These are phyloP conservation scores for Lordiphosa stackelbergi DNA, from an alignment of 1,140 invertebrate genomes.

Conservation along the genomic window DNA sequence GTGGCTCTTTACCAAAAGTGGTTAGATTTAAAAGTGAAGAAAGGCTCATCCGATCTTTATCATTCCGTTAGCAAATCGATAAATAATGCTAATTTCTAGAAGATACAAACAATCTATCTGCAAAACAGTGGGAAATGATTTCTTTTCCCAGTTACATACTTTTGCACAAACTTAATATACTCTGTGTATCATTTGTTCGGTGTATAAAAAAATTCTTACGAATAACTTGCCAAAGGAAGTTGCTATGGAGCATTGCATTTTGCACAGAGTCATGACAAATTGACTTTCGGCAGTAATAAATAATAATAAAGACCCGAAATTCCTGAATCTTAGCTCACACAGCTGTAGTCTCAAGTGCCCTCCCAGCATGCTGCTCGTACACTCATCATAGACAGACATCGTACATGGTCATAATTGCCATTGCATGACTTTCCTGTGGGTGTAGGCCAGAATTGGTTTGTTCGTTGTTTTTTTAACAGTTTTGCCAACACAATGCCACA, in stretches of 20 bases:
- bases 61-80: no score
- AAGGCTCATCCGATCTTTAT: no score
- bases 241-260: slow-evolving; percentile 7
- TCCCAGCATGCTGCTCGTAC: slow-evolving; percentile 13
- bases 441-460: slow-evolving; percentile 28
- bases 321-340: slow-evolving; percentile 6
- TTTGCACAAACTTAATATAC: no score
- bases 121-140: no score
- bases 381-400: neutral
- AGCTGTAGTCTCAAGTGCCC: slow-evolving; percentile 12
- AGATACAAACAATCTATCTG: no score
- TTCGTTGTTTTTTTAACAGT: slow-evolving; percentile 17
- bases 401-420: slow-evolving; percentile 23
- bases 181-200: no score
- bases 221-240: neutral
- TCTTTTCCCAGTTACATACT: no score
- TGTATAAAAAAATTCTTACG: slow-evolving; percentile 1
- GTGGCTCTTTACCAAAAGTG: no score
- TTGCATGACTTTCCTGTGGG: slow-evolving; percentile 15
- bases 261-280: slow-evolving; percentile 29
- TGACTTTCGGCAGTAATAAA: slow-evolving; percentile 20
- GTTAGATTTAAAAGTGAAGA: no score
- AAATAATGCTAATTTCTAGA: no score
- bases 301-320: slow-evolving; percentile 20
- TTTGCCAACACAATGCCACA: neutral